Evolutionary conservation across 1,140 invertebrate genomes (phyloP), one percentile per base, ranked within the genome.

Genomic region (Drosophila setifemur): DNA sequence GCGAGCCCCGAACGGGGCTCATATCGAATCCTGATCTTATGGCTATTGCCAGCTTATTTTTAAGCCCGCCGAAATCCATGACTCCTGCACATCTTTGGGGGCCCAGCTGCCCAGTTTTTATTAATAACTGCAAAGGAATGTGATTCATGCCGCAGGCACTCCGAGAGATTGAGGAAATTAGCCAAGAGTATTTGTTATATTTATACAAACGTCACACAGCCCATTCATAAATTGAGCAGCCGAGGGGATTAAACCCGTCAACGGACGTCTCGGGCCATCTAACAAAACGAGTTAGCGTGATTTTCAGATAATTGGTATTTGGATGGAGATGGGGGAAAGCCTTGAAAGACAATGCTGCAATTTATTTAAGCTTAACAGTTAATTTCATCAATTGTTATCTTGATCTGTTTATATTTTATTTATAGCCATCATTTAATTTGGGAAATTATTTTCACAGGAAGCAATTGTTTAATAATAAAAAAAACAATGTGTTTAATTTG

Each of bases 171-270:
- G 58, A 66, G 61, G 61, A 66, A 66, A 64, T 66, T 64, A 64
- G 61, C 33, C 7, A 66, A 55, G n/a, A 28, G 26, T 39, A 29
- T 66, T 66, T 66, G 61, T 64, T 66, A 64, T 64, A 66, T 26
- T 66, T 49, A 61, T 57, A 48, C 28, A 48, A 16, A 64, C 57
- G 61, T 40, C 61, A 66, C 26, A 16, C 33, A 16, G 53, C 33
- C 61, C 61, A 66, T 66, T 66, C 58, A 66, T 66, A 64, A 66
- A 49, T 49, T 66, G 43, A 39, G 60, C 33, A 7, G 29, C n/a
- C 16, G 3, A 39, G 61, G 61, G 42, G 31, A 64, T 40, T 64
- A 19, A 64, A 64, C 61, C 31, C 58, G 21, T 8, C 14, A 28
- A 29, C 37, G 29, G 57, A 25, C n/a, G n/a, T 25, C 26, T 8